phyloP scores from a whole-genome alignment of 2,797 vertebrate genomes.

The Alauda arvensis region DNA sequence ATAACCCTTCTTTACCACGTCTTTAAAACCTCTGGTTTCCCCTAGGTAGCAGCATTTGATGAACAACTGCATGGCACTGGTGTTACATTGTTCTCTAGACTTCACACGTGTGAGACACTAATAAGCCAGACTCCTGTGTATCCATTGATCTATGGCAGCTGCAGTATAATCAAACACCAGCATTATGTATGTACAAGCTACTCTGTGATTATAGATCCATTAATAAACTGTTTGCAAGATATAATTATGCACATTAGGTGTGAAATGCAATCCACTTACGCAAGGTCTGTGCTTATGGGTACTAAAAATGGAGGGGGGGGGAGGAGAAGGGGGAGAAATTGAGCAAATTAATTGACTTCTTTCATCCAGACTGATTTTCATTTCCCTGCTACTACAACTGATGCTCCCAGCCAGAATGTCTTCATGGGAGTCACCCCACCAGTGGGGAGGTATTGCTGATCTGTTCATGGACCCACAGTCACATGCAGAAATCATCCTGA shows the following conservation, averaged over 20 bases:
- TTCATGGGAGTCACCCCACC: neutral
- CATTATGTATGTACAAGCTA: constrained; percentile 25
- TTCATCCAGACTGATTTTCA: neutral
- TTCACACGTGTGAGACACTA: neutral
- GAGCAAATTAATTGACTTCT: neutral
- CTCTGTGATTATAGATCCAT: constrained; percentile 46
- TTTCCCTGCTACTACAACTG: neutral
- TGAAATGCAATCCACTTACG: constrained; percentile 2
- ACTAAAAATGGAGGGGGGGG: neutral
- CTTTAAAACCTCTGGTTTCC: neutral
- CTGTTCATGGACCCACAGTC: neutral
- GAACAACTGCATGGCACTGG: neutral
- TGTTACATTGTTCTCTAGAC: neutral
- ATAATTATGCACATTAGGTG: constrained; percentile 32
- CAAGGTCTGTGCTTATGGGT: neutral
- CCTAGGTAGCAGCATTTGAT: neutral
- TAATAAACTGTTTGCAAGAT: constrained; percentile 51
- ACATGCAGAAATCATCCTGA: neutral
- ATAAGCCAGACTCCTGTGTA: neutral
- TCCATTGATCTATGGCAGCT: constrained; percentile 41
- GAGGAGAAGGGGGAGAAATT: neutral
- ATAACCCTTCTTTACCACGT: neutral
- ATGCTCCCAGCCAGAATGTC: neutral
- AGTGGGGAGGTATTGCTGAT: neutral
- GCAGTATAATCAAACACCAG: constrained; percentile 14